These are phyloP conservation scores for Dufourea novaeangliae DNA, from an alignment of 1,140 invertebrate species.

Conservation along the genomic window DNA sequence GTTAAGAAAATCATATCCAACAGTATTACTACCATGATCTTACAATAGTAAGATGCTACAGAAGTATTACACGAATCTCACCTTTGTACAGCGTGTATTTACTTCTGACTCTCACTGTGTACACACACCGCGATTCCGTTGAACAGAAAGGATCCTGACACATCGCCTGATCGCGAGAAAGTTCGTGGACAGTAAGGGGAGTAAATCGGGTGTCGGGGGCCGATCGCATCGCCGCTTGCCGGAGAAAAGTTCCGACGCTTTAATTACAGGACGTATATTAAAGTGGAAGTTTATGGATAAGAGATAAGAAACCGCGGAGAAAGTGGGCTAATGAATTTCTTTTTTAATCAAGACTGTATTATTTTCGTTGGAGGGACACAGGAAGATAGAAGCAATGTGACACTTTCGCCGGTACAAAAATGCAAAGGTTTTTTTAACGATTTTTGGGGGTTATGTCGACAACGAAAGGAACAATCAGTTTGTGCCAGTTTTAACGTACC, in stretches of 20 bases:
- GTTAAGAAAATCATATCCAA: too few species aligned
- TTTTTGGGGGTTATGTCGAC: too few species aligned
- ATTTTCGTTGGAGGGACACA: not conserved
- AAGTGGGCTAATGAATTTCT: not conserved
- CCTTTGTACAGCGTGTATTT: too few species aligned
- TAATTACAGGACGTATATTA: slow-evolving; percentile 5
- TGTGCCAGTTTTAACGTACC: too few species aligned
- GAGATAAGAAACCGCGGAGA: not conserved
- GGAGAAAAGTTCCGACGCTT: slow-evolving; percentile 12
- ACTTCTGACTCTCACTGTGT: too few species aligned
- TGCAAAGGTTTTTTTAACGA: too few species aligned
- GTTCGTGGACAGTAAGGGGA: not conserved
- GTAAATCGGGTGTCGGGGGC: slow-evolving; percentile 8
- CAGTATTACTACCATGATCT: too few species aligned
- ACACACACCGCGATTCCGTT: slow-evolving; percentile 53
- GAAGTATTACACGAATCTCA: too few species aligned
- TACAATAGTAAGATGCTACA: too few species aligned
- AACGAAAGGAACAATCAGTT: too few species aligned
- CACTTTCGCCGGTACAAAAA: too few species aligned
- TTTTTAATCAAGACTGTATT: not conserved
- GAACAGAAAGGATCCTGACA: slow-evolving; percentile 40
- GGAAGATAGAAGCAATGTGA: too few species aligned
- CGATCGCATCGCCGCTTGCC: not conserved
- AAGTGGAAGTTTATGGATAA: not conserved
- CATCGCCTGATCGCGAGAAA: slow-evolving; percentile 29